Base-by-base conservation (phyloP, 2,797 vertebrate species). In the Enoplosus armatus region DNA sequence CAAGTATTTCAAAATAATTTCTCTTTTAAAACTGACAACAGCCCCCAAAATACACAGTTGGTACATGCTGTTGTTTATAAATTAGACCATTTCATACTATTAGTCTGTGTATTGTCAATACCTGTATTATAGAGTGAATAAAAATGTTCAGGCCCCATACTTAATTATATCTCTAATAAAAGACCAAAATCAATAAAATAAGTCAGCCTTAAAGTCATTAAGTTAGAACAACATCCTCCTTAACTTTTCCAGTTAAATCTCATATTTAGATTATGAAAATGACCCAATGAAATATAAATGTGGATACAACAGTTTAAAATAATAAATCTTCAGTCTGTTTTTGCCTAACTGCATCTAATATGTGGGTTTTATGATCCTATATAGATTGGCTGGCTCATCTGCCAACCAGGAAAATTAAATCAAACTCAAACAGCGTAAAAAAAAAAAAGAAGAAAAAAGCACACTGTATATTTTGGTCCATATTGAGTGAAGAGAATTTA, bases 111-210 rank as follows among this genome's bases (percentile, higher is more conserved):
- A 72, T 29, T 85, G 54, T 70, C 20, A 64, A 60, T 85, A 80
- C 11, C 58, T 80, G 45, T 70, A 56, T 67, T 75, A 60, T 41
- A 82, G 48, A 63, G 80, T 11, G 67, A 83, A 82, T 61, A 75
- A 50, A 86, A 80, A 81, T 50, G 2, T 29, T 61, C 33, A 35
- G 45, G 24, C 10, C n/a, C 47, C 65, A 58, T 68, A 84, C 8
- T 59, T 81, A 77, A 84, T 84, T 53, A 69, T 16, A 73, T 63
- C 53, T 73, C 62, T 75, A 72, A 72, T 58, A 64, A 79, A 88
- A 83, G 26, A 69, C n/a, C 14, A 16, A 85, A 70, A 87, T 69
- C 56, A 66, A 74, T 75, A 74, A 73, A 92, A 92, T 55, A 87
- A 72, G 54, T 69, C 64, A 73, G 53, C 43, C 54, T 75, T 48